Evolutionary conservation across 2,113 vertebrate species (phyloP).

Genomic region (Archocentrus centrarchus): DNA sequence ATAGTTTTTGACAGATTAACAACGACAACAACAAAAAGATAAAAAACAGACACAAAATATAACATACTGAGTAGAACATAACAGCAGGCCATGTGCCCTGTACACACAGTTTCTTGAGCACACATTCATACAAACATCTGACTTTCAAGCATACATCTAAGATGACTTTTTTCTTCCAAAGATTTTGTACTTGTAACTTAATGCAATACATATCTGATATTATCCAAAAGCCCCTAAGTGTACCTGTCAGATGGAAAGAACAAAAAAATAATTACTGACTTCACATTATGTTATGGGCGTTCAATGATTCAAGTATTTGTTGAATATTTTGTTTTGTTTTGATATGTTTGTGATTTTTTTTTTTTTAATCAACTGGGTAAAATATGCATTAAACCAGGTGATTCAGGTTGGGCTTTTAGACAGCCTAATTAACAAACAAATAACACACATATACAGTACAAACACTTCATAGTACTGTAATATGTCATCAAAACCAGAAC

Average conservation of each 20-base stretch:
- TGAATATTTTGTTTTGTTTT: constrained; percentile 85
- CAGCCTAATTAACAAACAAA: constrained; percentile 63
- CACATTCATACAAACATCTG: constrained; percentile 73
- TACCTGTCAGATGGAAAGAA: constrained; percentile 74
- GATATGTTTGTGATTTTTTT: constrained; percentile 81
- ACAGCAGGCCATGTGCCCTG: constrained; percentile 49
- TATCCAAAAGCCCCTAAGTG: constrained; percentile 84
- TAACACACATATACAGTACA: constrained; percentile 63
- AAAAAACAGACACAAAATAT: constrained; percentile 78
- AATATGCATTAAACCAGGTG: constrained; percentile 73
- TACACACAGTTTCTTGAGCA: constrained; percentile 66
- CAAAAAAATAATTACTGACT: constrained; percentile 83
- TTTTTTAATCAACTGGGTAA: constrained; percentile 76
- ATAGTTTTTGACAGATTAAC: constrained; percentile 65
- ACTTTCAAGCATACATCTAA: constrained; percentile 72
- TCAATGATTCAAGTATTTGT: constrained; percentile 98
- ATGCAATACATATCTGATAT: constrained; percentile 70
- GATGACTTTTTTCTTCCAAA: constrained; percentile 65
- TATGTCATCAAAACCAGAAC: constrained; percentile 68
- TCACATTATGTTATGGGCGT: constrained; percentile 96
- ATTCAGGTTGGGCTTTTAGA: constrained; percentile 68
- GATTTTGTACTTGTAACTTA: constrained; percentile 66
- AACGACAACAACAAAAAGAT: constrained; percentile 62
- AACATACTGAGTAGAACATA: constrained; percentile 76
- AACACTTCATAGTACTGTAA: constrained; percentile 64